Evolutionary conservation across 2,888 invertebrate species (phyloP), one percentile per base, ranked within the genome.

Genomic region (Diachrysia chrysitis): DNA sequence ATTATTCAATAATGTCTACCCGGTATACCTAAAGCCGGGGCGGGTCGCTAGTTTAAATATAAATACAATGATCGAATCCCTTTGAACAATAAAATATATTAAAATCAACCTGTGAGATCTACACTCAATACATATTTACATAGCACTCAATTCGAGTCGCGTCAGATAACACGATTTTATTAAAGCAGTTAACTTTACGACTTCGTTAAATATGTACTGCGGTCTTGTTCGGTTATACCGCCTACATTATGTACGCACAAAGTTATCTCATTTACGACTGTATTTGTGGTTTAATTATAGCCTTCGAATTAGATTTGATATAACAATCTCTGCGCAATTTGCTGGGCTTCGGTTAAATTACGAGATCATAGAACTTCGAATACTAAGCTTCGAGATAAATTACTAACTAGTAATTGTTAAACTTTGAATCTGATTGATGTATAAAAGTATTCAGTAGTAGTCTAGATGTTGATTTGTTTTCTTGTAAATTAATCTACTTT

Each of bases 111-210:
- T 19, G n/a, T 51, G 3, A 55, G 10, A 51, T 51, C 3, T n/a
- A 85, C 83, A 84, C 78, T 86, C 82, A 88, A 89, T 87, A 87
- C 83, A 84, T 75, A 80, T 78, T 78, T 66, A 79, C 77, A 76
- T 78, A 82, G 81, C 86, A 86, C 85, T 89, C 81, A 89, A 89
- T 88, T 91, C 89, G 83, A 89, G 87, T 82, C 84, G 85, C 86
- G 85, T 85, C 85, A 85, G 90, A 90, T 91, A 90, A 85, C 87
- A 73, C 79, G 78, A 87, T 89, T 92, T 92, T 90, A 92, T 87
- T 85, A 76, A 77, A 75, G 84, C 79, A 83, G 88, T 87, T 86
- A 89, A 88, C 79, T 91, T 92, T 91, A 92, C 78, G 83, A 83
- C 78, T 77, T 69, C 78, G 81, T 87, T 85, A 89, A 88, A 87